A percentile compares a stretch with the other conserved stretches of the same genome.
These are phyloP conservation scores for Taxidea taxus DNA, from an alignment of 2,113 vertebrate genomes.

Conservation along the genomic window DNA sequence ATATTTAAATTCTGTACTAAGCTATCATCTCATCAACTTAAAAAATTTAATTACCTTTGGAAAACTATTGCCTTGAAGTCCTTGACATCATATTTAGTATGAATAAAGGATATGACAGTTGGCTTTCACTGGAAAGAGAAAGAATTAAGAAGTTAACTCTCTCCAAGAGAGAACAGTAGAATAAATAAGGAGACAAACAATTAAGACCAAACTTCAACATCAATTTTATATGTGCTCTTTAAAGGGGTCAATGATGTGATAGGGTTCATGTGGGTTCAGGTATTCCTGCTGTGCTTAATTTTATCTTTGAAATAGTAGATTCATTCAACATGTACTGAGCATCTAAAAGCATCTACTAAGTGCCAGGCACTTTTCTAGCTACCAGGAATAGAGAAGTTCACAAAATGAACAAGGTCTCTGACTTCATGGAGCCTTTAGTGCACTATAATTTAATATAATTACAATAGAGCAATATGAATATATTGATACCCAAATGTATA, in stretches of 20 bases:
- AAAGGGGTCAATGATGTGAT: not conserved
- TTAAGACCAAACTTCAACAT: not conserved
- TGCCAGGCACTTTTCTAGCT: not conserved
- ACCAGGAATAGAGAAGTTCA: not conserved
- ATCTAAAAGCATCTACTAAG: not conserved
- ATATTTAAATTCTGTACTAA: not conserved
- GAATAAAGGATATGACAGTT: slow-evolving; percentile 1
- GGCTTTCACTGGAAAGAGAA: not conserved
- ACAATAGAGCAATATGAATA: not conserved
- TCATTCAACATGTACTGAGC: not conserved
- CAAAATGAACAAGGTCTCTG: not conserved
- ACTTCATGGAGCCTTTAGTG: not conserved
- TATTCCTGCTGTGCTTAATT: not conserved
- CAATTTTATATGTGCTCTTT: not conserved
- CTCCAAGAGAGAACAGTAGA: not conserved
- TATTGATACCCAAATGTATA: not conserved
- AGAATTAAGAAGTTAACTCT: not conserved
- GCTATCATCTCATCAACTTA: not conserved
- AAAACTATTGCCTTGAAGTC: not conserved
- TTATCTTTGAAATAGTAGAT: not conserved
- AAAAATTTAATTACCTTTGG: not conserved
- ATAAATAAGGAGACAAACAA: not conserved
- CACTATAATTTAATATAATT: not conserved
- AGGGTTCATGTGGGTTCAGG: not conserved
- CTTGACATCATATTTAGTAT: not conserved